phyloP scores from a whole-genome alignment of 2,888 invertebrate species.

The Sphaeridia pumilis region DNA sequence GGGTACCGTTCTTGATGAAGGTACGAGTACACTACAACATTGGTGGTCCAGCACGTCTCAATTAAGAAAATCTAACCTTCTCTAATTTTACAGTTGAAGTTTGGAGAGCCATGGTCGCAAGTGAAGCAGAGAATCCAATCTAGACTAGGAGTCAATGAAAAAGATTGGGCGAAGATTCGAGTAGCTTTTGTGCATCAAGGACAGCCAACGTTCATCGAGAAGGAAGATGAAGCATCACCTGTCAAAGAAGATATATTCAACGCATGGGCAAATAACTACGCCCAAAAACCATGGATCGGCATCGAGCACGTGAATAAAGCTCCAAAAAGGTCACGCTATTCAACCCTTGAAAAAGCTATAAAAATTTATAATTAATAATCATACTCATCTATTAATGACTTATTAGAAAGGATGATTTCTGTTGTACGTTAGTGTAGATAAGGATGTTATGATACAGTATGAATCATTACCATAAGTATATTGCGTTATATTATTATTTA shows the following conservation, averaged over 20 bases:
- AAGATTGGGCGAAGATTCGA: slow-evolving; percentile 36
- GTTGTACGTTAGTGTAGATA: no score
- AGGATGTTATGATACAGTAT: no score
- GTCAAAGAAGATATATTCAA: slow-evolving; percentile 31
- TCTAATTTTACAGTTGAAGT: slow-evolving; percentile 11
- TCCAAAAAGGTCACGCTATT: slow-evolving; percentile 87
- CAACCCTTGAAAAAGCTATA: slow-evolving; percentile 96
- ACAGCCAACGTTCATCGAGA: slow-evolving; percentile 28
- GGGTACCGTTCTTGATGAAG: slow-evolving; percentile 79
- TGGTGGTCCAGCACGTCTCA: no score
- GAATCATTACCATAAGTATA: no score
- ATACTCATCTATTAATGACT: no score
- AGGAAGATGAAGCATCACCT: slow-evolving; percentile 29
- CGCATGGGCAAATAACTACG: slow-evolving; percentile 22
- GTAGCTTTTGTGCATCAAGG: slow-evolving; percentile 34
- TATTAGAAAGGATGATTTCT: no score
- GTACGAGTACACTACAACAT: no score
- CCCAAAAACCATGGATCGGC: slow-evolving; percentile 64
- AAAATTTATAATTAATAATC: slow-evolving; percentile 99
- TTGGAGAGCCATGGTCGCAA: slow-evolving; percentile 30
- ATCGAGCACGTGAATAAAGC: slow-evolving; percentile 97
- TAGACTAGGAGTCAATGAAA: slow-evolving; percentile 34
- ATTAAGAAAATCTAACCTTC: no score
- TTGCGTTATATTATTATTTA: no score
- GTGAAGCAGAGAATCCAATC: slow-evolving; percentile 32